Base-by-base conservation (phyloP, 2,113 vertebrate genomes). In the Stegastes partitus region DNA sequence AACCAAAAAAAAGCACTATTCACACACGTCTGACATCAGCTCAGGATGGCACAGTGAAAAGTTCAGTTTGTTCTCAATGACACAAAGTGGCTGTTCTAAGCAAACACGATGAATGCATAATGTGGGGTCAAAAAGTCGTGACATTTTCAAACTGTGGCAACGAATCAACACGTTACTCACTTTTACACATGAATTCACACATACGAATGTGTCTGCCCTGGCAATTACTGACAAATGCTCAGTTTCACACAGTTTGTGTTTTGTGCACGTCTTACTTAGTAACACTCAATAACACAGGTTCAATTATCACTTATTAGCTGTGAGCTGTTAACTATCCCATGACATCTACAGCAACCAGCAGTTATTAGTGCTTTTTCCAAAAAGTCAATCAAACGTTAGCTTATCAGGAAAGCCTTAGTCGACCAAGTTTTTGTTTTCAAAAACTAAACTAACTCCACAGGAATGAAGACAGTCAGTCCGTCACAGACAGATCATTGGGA, bases 111-210 rank as follows among this genome's bases (percentile, higher is more conserved):
- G 19, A 31, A 18, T 57, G 11, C 22, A 10, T 23, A 28, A 22
- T 3, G 2, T 0, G 0, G 3, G 10, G 10, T 45, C 62, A 61
- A 54, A 54, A 37, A 21, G 47, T 59, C 37, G 12, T 10, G 25
- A 25, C 37, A 59, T 53, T 54, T 67, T 22, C 62, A 4, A 51
- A 45, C 44, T 2, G 61, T 54, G 26, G 0, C 56, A 7, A 11
- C 42, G 23, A 51, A 54, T 62, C 66, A 23, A 49, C 4, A 59
- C 18, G 12, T 72, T 51, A 59, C 37, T 59, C 25, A 61, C 45
- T 44, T 18, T 3, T 22, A 15, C 61, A 31, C n/a, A 50, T 1
- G 6, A 22, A 15, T 68, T 68, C 47, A 54, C 39, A 19, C 31
- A 39, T 22, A 9, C 10, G n/a, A 62, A 31, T 8, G 65, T 0